phyloP scores from a whole-genome alignment of 2,797 vertebrate genomes.

The Carcharodon carcharias region DNA sequence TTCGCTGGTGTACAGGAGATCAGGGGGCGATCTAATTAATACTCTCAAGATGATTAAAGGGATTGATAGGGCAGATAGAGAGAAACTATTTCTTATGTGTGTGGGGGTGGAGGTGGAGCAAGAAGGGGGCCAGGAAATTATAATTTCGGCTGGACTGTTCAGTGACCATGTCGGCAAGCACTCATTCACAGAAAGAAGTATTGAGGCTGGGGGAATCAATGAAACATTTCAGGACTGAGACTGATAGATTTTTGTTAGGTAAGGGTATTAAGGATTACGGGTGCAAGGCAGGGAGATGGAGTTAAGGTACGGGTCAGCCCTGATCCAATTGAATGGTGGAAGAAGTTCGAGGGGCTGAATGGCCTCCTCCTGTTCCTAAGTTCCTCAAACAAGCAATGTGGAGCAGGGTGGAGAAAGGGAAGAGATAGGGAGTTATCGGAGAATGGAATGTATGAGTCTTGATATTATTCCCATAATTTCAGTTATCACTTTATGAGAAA shows the following conservation, averaged over 20 bases:
- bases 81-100: background rate
- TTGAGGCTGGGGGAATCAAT: background rate
- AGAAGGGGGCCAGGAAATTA: background rate
- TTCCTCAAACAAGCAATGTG: background rate
- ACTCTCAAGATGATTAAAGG: background rate
- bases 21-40: background rate
- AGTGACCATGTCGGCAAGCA: background rate
- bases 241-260: background rate
- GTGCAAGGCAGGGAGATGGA: background rate
- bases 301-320: background rate
- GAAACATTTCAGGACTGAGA: background rate
- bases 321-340: background rate
- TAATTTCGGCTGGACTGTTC: background rate
- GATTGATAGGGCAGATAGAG: background rate
- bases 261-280: background rate
- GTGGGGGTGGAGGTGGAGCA: no score
- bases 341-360: background rate
- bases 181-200: background rate
- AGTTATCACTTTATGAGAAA: no score
- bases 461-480: no score
- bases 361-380: background rate
- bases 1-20: background rate
- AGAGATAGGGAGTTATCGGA: no score
- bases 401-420: background rate
- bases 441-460: no score